Evolutionary conservation across 2,888 invertebrate species (phyloP).

Genomic region (Cyclophora punctaria): DNA sequence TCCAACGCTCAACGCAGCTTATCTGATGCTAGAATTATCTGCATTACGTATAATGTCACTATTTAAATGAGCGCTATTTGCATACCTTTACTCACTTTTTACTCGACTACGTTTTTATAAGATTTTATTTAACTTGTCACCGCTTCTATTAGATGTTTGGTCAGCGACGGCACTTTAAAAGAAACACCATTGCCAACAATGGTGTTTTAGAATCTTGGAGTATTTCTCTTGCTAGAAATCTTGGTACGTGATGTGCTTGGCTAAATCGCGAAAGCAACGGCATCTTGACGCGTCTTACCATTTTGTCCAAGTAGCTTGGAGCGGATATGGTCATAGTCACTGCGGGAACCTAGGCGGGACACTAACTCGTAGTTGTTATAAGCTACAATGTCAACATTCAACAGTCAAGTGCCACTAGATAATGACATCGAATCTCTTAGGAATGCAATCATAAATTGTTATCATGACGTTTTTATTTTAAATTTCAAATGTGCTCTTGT

Average conservation of each 20-base stretch:
- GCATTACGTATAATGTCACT: not conserved
- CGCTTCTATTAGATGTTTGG: slow-evolving; percentile 2
- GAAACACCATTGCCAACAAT: slow-evolving; percentile 33
- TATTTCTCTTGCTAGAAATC: slow-evolving; percentile 42
- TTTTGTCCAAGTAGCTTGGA: slow-evolving; percentile 20
- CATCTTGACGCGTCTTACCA: slow-evolving; percentile 39
- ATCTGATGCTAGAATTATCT: not conserved
- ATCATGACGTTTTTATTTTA: slow-evolving; percentile 8
- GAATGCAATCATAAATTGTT: slow-evolving; percentile 12
- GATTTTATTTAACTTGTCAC: not conserved
- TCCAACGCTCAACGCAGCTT: not conserved
- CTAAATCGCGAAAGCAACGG: slow-evolving; percentile 34
- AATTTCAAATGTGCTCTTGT: slow-evolving; percentile 8
- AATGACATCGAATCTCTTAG: slow-evolving; percentile 1
- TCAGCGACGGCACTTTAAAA: slow-evolving; percentile 15
- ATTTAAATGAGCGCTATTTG: not conserved
- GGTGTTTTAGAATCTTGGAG: slow-evolving; percentile 41
- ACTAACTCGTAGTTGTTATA: slow-evolving; percentile 17
- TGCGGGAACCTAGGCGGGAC: slow-evolving; percentile 19
- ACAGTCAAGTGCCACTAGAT: slow-evolving; percentile 12
- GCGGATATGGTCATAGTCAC: slow-evolving; percentile 45
- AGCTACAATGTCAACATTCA: slow-evolving; percentile 17
- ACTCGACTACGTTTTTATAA: too few species aligned
- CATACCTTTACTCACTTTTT: not conserved
- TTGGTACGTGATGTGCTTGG: slow-evolving; percentile 45